Percentiles rank a stretch among this genome's conserved stretches.
phyloP scores from a whole-genome alignment of 2,797 vertebrate species.

The Fistularia tabacaria region DNA sequence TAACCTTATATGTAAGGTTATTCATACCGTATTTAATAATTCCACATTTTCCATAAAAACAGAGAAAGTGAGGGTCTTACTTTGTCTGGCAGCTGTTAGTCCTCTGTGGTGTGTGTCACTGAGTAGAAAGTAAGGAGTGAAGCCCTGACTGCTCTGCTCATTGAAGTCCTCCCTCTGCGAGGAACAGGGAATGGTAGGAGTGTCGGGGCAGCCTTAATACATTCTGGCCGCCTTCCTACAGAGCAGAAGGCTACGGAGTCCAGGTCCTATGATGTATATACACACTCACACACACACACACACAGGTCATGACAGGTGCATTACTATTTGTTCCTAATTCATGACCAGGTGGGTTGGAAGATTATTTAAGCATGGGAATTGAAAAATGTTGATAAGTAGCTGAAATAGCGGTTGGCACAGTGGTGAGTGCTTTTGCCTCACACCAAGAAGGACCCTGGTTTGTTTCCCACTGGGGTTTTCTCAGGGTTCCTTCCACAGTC shows the following conservation, averaged over 20 bases:
- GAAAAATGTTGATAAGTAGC: too few relatives aligned
- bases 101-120: conserved; percentile 36
- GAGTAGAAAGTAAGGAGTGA: conserved; percentile 28
- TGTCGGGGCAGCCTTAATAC: conserved; percentile 40
- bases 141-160: conserved; percentile 21
- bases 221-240: conserved; percentile 28
- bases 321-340: too few relatives aligned
- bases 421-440: too few relatives aligned
- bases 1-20: neutral
- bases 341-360: too few relatives aligned
- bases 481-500: too few relatives aligned
- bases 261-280: conserved; percentile 4
- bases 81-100: conserved; percentile 27
- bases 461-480: too few relatives aligned
- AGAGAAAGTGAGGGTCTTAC: conserved; percentile 28
- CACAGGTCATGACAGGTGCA: too few relatives aligned
- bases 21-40: neutral
- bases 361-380: too few relatives aligned
- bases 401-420: too few relatives aligned
- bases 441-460: too few relatives aligned
- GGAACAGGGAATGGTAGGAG: conserved; percentile 52
- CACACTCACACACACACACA: neutral
- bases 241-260: conserved; percentile 20
- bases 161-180: conserved; percentile 48
- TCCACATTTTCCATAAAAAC: neutral